Evolutionary conservation across 2,113 vertebrate species (phyloP).

Genomic region (Vidua macroura): DNA sequence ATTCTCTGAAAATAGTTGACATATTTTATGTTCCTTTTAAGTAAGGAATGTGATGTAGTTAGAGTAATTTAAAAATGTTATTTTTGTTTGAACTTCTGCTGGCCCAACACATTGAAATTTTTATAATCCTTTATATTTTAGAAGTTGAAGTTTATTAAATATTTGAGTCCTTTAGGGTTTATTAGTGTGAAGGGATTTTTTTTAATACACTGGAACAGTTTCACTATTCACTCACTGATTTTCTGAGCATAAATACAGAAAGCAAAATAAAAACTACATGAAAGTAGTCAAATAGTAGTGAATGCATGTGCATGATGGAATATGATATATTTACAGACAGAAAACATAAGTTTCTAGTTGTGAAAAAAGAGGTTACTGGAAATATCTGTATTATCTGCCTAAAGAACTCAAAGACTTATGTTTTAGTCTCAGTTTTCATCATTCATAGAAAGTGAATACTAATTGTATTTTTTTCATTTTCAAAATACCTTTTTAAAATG

Average conservation of each 20-base stretch:
- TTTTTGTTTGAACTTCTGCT: not conserved
- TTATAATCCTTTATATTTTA: not conserved
- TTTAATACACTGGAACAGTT: not conserved
- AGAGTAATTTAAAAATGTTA: not conserved
- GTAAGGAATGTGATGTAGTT: not conserved
- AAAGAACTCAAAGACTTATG: accelerated
- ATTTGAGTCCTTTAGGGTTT: not conserved
- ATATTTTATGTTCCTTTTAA: not conserved
- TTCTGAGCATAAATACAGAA: not conserved
- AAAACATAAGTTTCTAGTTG: not conserved
- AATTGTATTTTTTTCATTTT: not conserved
- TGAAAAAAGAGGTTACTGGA: not conserved
- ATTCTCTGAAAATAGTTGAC: not conserved
- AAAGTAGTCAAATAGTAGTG: not conserved
- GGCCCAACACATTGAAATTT: not conserved
- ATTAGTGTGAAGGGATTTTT: not conserved
- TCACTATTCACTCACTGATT: not conserved
- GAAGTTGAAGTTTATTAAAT: not conserved
- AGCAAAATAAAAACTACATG: not conserved
- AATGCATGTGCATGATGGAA: not conserved
- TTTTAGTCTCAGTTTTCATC: not conserved
- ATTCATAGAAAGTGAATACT: not conserved
- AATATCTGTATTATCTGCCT: not conserved
- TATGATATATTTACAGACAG: not conserved
- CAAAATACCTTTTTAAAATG: not conserved